These are phyloP conservation scores for Benthosema pterotum DNA, from an alignment of 2,797 vertebrate species.

Conservation along the genomic window DNA sequence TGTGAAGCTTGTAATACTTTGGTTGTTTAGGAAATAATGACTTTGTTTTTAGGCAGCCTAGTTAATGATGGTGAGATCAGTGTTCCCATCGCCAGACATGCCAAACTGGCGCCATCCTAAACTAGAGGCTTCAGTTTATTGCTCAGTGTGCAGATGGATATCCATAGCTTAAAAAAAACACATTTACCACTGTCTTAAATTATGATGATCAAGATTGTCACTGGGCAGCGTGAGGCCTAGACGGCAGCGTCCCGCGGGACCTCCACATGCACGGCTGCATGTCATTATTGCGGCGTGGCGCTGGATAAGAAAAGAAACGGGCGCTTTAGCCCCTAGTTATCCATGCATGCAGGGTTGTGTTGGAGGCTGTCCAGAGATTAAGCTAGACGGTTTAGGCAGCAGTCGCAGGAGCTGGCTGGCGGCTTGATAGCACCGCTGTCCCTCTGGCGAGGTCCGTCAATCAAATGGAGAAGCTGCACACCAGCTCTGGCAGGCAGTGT, in stretches of 20 bases:
- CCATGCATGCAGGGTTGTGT: slow-evolving; percentile 22
- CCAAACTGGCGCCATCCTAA: slow-evolving; percentile 47
- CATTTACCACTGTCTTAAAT: slow-evolving; percentile 44
- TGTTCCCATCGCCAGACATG: slow-evolving; percentile 14
- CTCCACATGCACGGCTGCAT: slow-evolving; percentile 54
- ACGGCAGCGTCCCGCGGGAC: slow-evolving; percentile 41
- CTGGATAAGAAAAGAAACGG: slow-evolving; percentile 34
- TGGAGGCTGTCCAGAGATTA: slow-evolving; percentile 20
- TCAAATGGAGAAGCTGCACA: slow-evolving; percentile 41
- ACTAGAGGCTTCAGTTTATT: slow-evolving; percentile 36
- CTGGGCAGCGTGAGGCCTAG: slow-evolving; percentile 31
- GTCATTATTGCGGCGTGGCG: slow-evolving; percentile 35
- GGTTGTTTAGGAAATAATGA: slow-evolving; percentile 29
- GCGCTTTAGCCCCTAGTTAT: slow-evolving; percentile 41
- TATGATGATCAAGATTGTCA: slow-evolving; percentile 48
- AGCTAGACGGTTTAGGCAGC: slow-evolving; percentile 15
- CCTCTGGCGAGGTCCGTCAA: slow-evolving; percentile 47
- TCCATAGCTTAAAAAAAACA: slow-evolving; percentile 34
- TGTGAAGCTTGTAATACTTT: slow-evolving; percentile 19
- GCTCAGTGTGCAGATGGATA: slow-evolving; percentile 40
- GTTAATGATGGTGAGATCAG: slow-evolving; percentile 41
- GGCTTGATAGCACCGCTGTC: slow-evolving; percentile 28
- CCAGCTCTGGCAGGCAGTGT: slow-evolving; percentile 12
- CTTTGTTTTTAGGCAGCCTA: slow-evolving; percentile 34
- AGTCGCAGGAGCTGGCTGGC: slow-evolving; percentile 17